Base-by-base conservation (phyloP, 2,113 vertebrate genomes). In the Seriola quinqueradiata region DNA sequence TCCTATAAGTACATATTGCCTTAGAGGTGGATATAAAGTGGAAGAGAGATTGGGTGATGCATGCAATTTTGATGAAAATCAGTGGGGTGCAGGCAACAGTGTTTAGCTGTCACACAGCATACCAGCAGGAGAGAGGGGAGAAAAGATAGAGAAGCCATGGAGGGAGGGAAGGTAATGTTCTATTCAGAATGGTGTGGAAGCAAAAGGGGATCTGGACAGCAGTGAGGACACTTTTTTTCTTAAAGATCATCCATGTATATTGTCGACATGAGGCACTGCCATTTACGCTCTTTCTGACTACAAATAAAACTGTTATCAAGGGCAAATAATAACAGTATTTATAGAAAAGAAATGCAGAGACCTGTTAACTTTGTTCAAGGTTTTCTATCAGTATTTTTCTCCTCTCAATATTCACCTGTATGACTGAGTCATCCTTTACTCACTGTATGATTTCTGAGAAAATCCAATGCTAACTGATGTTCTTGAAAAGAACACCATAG, bases 31-130 rank as follows among this genome's bases (percentile, higher is more conserved):
- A 79, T 84, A 60, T 50, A 81, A 83, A 80, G 79, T 58, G 68
- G 75, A 65, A 72, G 52, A 73, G 83, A 71, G 75, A 83, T 82
- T 79, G 85, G 81, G 59, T 72, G 76, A 90, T 90, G 84, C 85
- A 72, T 81, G 82, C 84, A 87, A 67, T 94, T 93, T 90, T 90
- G 83, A 92, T 90, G 85, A 75, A 90, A 92, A 92, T 83, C 92
- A 85, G 90, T 81, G 48, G 90, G 92, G 89, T 75, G 89, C 87
- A 85, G 79, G 86, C 72, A 80, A 82, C 83, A 82, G 81, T 87
- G 85, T 92, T 90, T 90, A 91, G 85, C 78, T 91, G 79, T 87
- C 82, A 87, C 64, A 87, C 67, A 84, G 86, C 72, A 88, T 28
- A 90, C 6, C 87, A 91, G 87, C 85, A 88, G 88, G 89, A 87